These are phyloP conservation scores for Yponomeuta evonymella DNA, from an alignment of 2,888 invertebrate species.

Conservation along the genomic window DNA sequence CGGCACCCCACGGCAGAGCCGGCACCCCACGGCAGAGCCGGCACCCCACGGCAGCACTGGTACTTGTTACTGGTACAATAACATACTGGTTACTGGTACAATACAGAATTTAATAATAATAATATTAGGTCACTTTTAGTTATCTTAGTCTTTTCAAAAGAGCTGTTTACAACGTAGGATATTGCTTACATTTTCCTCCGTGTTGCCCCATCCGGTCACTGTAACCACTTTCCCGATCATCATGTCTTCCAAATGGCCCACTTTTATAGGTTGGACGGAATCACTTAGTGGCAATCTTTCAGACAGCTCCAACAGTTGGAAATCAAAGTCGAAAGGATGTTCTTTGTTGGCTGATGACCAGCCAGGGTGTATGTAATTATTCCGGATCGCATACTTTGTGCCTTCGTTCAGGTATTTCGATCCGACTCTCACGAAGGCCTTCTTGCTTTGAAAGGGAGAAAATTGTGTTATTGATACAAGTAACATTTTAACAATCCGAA, in stretches of 20 bases:
- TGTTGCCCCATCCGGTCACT: conserved; percentile 68
- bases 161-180: neutral
- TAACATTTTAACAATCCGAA: too few relatives aligned
- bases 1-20: too few relatives aligned
- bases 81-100: too few relatives aligned
- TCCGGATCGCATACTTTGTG: conserved; percentile 35
- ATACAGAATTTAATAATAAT: too few relatives aligned
- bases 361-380: conserved; percentile 43
- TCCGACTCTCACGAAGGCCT: conserved; percentile 52
- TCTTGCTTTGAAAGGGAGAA: conserved; percentile 39
- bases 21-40: too few relatives aligned
- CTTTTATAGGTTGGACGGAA: conserved; percentile 50
- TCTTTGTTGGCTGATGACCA: conserved; percentile 50
- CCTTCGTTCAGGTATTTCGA: conserved; percentile 58
- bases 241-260: conserved; percentile 63
- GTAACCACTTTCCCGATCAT: conserved; percentile 56
- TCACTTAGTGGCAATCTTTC: conserved; percentile 47
- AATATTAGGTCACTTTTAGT: too few relatives aligned
- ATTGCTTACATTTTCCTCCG: conserved; percentile 58
- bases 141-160: neutral
- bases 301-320: conserved; percentile 50
- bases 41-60: too few relatives aligned
- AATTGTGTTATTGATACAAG: too few relatives aligned
- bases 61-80: too few relatives aligned
- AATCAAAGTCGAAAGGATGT: conserved; percentile 64